Evolutionary conservation across 2,113 vertebrate genomes (phyloP).

Genomic region (Brachypodius melanocephalos): DNA sequence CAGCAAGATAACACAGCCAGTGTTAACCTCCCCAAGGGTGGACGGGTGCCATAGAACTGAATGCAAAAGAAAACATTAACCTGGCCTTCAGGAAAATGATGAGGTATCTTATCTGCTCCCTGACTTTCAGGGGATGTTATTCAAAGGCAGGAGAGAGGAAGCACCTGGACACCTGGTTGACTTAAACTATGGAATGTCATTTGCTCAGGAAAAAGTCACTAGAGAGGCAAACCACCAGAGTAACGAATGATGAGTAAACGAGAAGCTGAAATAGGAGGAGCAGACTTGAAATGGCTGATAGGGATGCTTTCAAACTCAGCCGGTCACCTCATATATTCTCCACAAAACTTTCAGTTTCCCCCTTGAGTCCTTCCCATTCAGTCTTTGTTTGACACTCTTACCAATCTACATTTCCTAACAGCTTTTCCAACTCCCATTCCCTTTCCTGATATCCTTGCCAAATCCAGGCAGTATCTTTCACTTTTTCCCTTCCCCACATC

Average conservation of each 20-base stretch:
- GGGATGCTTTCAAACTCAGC: conserved; percentile 45
- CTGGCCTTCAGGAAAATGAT: background rate
- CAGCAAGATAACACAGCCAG: background rate
- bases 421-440: conserved; percentile 53
- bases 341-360: conserved; percentile 39
- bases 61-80: conserved; percentile 23
- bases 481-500: conserved; percentile 48
- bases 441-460: conserved; percentile 51
- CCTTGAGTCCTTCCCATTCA: conserved; percentile 14
- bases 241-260: background rate
- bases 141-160: conserved; percentile 21
- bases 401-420: conserved; percentile 60
- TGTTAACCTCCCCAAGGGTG: background rate
- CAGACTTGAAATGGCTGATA: conserved; percentile 39
- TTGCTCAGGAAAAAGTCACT: conserved; percentile 30
- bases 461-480: conserved; percentile 50
- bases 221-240: conserved; percentile 18
- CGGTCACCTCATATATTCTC: conserved; percentile 44
- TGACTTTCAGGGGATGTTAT: conserved; percentile 3
- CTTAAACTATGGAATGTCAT: conserved; percentile 43
- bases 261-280: conserved; percentile 50
- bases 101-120: conserved; percentile 26
- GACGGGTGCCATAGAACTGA: conserved; percentile 5
- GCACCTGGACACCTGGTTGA: conserved; percentile 36
- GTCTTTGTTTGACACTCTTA: conserved; percentile 47